Evolutionary conservation across 2,113 vertebrate genomes (phyloP).

Genomic region (Ardeotis arabs): DNA sequence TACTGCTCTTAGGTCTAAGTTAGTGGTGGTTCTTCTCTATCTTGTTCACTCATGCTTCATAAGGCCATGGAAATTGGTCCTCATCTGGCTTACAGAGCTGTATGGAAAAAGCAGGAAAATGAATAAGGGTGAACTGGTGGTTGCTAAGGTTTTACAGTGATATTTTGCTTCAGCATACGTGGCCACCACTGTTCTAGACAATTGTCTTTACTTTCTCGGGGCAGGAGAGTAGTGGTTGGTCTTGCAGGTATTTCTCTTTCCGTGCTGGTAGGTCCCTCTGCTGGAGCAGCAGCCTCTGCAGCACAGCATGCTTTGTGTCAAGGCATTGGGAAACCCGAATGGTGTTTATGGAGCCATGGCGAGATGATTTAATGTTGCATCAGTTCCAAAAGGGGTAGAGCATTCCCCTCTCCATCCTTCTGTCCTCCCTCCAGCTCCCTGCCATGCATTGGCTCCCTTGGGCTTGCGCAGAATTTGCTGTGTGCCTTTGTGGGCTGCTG

Average conservation of each 20-base stretch:
- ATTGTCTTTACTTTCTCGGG: background rate
- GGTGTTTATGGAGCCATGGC: background rate
- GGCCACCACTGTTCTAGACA: background rate
- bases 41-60: accelerated
- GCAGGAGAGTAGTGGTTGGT: background rate
- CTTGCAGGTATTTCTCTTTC: background rate
- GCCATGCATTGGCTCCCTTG: background rate
- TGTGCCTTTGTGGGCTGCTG: background rate
- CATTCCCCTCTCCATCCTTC: background rate
- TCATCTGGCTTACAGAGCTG: background rate
- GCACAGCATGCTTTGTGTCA: background rate
- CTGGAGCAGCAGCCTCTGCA: background rate
- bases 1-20: background rate
- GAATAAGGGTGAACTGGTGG: background rate
- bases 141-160: background rate
- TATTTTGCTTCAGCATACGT: background rate
- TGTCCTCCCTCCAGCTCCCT: background rate
- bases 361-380: background rate
- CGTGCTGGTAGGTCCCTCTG: background rate
- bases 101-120: background rate
- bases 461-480: background rate
- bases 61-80: background rate
- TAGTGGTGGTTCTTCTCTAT: background rate
- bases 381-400: background rate
- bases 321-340: background rate